Base-by-base conservation (phyloP, 2,888 invertebrate genomes). In the Drosophila melanosoma region DNA sequence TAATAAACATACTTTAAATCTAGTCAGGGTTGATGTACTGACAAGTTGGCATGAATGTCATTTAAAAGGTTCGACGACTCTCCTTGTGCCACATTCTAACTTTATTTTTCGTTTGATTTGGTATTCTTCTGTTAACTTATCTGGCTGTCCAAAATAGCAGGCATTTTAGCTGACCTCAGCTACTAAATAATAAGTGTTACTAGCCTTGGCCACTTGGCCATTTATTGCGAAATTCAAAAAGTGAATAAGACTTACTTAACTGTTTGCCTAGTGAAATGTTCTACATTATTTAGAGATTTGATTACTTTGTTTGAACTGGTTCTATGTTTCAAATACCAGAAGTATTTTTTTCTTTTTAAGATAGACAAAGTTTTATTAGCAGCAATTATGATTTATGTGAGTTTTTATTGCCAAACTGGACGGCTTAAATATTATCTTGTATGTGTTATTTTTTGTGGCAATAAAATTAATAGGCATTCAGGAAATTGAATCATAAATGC, bases 401-500 rank as follows among this genome's bases (percentile, higher is more conserved):
- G 5, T 23, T 45, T 63, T 49, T 56, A 51, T 57, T 35, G 51
- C 33, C 8, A 20, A 35, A 40, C 17, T 45, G n/a, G 6, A 3
- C 17, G 45, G 35, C 38, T 51, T 51, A 33, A n/a, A 8, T 23
- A 33, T 23, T 48, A 36, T 48, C 33, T 36, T 15, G 29, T 3
- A 20, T 45, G 15, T 29, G 10, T 12, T 23, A 17, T 20, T 35
- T 33, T 10, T 15, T 15, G 1, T 29, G 11, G 1, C 15, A 52
- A 32, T 33, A 15, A 29, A 20, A 1, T 20, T 0, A 35, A 2
- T 17, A 54, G 36, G 62, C 12, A 20, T 23, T 11, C 29, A 53
- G 51, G 48, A 69, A 74, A 74, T 69, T 15, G 17, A 8, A 26
- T 20, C 51, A 36, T 74, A 74, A 74, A 74, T 48, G 35, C 15